Base-by-base conservation (phyloP, 2,113 vertebrate genomes). In the Electrona antarctica region DNA sequence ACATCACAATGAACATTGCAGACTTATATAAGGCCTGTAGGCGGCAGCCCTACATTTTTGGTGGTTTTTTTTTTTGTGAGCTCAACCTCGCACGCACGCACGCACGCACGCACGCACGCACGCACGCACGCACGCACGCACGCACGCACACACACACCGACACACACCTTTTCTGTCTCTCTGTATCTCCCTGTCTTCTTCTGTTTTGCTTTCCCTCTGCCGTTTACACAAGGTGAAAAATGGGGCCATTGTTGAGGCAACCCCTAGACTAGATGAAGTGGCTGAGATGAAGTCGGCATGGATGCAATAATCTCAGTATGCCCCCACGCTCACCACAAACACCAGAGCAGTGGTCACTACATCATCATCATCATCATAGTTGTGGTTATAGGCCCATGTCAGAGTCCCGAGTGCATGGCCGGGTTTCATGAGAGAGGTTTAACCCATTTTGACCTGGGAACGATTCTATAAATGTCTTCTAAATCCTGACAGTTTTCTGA, bases 201-300 rank as follows among this genome's bases (percentile, higher is more conserved):
- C 3, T 41, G 3, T 41, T 0, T 47, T 52, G n/a, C 7, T 64
- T 15, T 67, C 51, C 73, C 73, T 74, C 73, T 74, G 67, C 33
- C 64, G 41, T 45, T 45, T 65, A 60, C 21, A 64, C 70, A 71
- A 59, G n/a, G 65, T 79, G 84, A 85, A 54, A 60, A 52, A 86
- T 80, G 59, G 69, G 21, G n/a, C 62, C 66, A 58, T 50, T 63
- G 57, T 45, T 13, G 60, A 70, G 74, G 67, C 63, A 69, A 8
- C 11, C 21, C 3, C 2, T 33, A 66, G 56, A 69, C 73, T 51
- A 73, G 71, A 78, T 54, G 59, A 65, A 69, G 51, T 45, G 64
- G 8, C 28, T 62, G 50, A 61, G 41, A 67, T 67, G 47, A 75
- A 81, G 11, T 66, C 60, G 64, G 41, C 11, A 54, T 76, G 13